Evolutionary conservation across 1,140 invertebrate genomes (phyloP).

Genomic region (Lutraria rhynchaena): DNA sequence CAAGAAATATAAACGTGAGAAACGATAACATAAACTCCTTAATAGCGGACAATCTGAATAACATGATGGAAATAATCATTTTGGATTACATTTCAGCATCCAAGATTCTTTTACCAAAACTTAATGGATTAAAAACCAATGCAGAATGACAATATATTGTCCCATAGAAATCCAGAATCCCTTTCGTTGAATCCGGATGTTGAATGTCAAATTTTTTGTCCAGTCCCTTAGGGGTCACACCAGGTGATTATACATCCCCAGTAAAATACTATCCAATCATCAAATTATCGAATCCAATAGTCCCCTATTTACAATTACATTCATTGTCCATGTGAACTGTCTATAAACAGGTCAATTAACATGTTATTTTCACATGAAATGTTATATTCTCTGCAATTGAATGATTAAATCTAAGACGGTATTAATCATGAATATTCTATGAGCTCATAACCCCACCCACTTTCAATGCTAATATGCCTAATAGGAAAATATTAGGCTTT

Average conservation of each 20-base stretch:
- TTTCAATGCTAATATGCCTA: background rate
- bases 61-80: too few relatives aligned
- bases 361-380: constrained; percentile 53
- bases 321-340: constrained; percentile 9
- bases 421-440: constrained; percentile 28
- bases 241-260: constrained; percentile 36
- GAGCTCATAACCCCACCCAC: constrained; percentile 37
- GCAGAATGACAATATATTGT: too few relatives aligned
- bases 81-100: too few relatives aligned
- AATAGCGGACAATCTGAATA: too few relatives aligned
- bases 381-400: constrained; percentile 22
- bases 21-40: too few relatives aligned
- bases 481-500: constrained; percentile 28
- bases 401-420: constrained; percentile 3
- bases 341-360: constrained; percentile 48
- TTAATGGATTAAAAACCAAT: too few relatives aligned
- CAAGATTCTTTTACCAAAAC: too few relatives aligned
- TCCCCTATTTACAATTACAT: constrained; percentile 50
- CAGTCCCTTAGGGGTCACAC: constrained; percentile 23
- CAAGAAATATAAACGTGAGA: too few relatives aligned
- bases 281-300: constrained; percentile 49
- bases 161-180: too few relatives aligned
- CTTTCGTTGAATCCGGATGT: constrained; percentile 26
- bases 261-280: constrained; percentile 43
- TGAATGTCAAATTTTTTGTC: constrained; percentile 24